Evolutionary conservation across 2,113 vertebrate species (phyloP), one percentile per base, ranked within the genome.

Genomic region (Dendrocopos noguchii): DNA sequence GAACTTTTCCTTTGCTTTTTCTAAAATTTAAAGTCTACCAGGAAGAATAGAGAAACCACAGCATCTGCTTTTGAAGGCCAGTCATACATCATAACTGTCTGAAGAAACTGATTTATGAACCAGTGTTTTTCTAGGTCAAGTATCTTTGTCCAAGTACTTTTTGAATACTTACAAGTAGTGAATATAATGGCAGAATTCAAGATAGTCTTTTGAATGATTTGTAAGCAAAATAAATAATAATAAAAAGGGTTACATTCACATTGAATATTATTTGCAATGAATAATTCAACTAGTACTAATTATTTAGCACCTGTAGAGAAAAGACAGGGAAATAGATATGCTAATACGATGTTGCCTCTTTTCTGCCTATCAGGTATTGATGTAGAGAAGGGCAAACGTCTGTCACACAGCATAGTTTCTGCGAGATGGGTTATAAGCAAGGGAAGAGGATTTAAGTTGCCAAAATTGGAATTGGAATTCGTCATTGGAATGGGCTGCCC

Each of bases 251-350:
- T 96, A 91, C 89, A 96, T 95, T 97, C 85, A 94, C 97, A 94
- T 94, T 96, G 96, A 96, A 97, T 96, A 94, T 92, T 96, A 96
- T 97, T 97, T 95, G 81, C 96, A 95, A 91, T 96, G 95, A 97
- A 96, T 97, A 96, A 95, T 97, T 97, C 93, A 94, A 77, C 59
- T 84, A 72, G 56, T 90, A 95, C 94, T 97, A 97, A 97, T 97
- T 96, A 94, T 97, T 96, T 97, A 95, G 79, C 94, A 97, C 95
- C 95, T 97, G 95, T 97, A 91, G 90, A 97, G 52, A 46, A 91
- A 93, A 93, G 68, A 93, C 59, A 94, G 91, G 77, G 85, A 97
- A 96, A 97, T 81, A 95, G 89, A 84, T 90, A 95, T 95, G 93
- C 81, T 96, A 94, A 95, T 93, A 86, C 50, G 36, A 68, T 91